Evolutionary conservation across 2,888 invertebrate genomes (phyloP), one percentile per base, ranked within the genome.

Genomic region (Chloroclystis v-ata): DNA sequence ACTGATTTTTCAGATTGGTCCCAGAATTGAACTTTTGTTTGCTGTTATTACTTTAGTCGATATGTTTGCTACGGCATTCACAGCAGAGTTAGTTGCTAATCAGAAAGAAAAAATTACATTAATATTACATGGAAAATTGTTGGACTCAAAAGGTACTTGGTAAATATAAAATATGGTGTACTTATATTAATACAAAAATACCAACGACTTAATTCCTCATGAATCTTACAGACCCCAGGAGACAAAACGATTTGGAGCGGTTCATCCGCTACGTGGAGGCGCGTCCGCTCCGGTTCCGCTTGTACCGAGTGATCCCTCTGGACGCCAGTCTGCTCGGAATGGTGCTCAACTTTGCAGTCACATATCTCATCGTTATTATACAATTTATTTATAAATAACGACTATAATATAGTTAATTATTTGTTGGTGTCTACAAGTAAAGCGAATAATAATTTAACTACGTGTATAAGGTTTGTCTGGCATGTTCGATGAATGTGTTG

Each of bases 241-340:
- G 32, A n/a, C 32, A 33, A 14, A n/a, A 5, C n/a, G 32, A 33
- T n/a, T 33, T 33, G 32, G 14, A 33, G n/a, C 32, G n/a, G 16
- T 33, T 33, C 32, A 33, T 33, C 32, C 6, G 32, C 14, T 33
- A 33, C 16, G 32, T 33, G 32, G 16, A 33, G 16, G 16, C 32
- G 16, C 32, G 32, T 1, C 32, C 32, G 32, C 32, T 33, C 13
- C 38, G 26, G 38, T 38, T 38, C 28, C 26, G 10, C 14, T 1
- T 28, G 14, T 33, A 33, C 32, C 13, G 32, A 6, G 32, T 33
- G 16, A 16, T 33, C 16, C 32, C 32, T 33, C 10, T 33, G 10
- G 32, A 33, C 16, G 32, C 32, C 6, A 16, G 10, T n/a, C 32
- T 33, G 10, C 16, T 33, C 32, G 6, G 32, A 4, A 33, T 33